Conservation (phyloP, 2,888 invertebrate genomes). For the Meta bourneti region DNA sequence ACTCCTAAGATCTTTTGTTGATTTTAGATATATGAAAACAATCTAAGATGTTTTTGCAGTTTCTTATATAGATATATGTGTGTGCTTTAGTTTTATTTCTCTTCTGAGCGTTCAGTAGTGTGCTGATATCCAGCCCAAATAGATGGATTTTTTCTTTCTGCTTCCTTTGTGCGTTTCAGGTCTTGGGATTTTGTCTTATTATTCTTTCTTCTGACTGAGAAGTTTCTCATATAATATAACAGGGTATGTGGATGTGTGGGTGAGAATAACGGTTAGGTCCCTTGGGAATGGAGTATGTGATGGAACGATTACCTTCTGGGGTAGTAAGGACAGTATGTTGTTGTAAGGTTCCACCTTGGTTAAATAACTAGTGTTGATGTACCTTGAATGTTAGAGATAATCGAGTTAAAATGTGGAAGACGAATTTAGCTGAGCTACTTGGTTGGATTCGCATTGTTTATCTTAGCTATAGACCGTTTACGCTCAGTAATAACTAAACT, state of each 20-base stretch:
- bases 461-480: too few species aligned
- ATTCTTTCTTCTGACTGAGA: not conserved
- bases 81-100: not conserved
- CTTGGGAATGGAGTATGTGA: not conserved
- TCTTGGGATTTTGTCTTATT: not conserved
- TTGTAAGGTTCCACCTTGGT: too few species aligned
- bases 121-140: not conserved
- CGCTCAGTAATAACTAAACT: too few species aligned
- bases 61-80: constrained; percentile 23
- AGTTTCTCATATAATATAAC: not conserved
- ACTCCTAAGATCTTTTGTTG: constrained; percentile 47
- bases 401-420: too few species aligned
- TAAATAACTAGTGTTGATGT: too few species aligned
- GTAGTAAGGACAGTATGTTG: too few species aligned
- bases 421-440: too few species aligned
- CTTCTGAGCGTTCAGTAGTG: not conserved
- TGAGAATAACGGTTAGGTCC: not conserved
- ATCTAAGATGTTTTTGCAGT: constrained; percentile 53
- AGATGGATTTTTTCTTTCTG: not conserved
- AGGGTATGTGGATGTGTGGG: not conserved
- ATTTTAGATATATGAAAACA: constrained; percentile 66
- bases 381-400: too few species aligned
- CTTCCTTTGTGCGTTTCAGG: not conserved
- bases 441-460: too few species aligned
- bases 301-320: too few species aligned